These are phyloP conservation scores for Erpornis zantholeuca DNA, from an alignment of 2,113 vertebrate species.

Conservation along the genomic window DNA sequence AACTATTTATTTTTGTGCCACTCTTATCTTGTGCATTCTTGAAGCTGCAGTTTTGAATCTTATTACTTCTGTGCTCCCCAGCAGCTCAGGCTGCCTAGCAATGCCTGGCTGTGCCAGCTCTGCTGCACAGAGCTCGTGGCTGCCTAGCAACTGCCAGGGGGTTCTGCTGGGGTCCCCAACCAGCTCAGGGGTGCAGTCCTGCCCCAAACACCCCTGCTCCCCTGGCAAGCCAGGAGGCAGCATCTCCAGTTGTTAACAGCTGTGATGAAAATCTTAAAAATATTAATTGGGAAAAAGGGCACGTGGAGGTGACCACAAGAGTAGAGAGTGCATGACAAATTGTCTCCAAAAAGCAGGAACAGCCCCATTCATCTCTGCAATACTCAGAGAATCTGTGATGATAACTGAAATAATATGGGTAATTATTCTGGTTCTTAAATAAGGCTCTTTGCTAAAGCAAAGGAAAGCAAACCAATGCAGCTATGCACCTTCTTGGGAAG, in stretches of 20 bases:
- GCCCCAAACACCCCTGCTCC: neutral
- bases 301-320: rapidly evolving
- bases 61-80: conserved; percentile 17
- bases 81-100: conserved; percentile 53
- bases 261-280: neutral
- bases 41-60: conserved; percentile 10
- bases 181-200: neutral
- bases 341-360: neutral
- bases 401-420: neutral
- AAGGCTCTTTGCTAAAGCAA: neutral
- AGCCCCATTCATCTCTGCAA: neutral
- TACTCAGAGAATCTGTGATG: neutral
- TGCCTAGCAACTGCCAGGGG: conserved; percentile 60
- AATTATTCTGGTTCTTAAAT: neutral
- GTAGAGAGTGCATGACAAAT: neutral
- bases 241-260: neutral
- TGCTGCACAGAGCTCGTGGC: neutral
- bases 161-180: neutral
- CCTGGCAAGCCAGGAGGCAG: neutral
- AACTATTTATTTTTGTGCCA: conserved; percentile 21
- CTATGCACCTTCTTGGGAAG: neutral
- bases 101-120: conserved; percentile 3
- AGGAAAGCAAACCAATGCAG: neutral
- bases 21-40: conserved; percentile 1
- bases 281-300: neutral